These are phyloP conservation scores for Urosaurus nigricauda DNA, from an alignment of 2,797 vertebrate species.

Conservation along the genomic window DNA sequence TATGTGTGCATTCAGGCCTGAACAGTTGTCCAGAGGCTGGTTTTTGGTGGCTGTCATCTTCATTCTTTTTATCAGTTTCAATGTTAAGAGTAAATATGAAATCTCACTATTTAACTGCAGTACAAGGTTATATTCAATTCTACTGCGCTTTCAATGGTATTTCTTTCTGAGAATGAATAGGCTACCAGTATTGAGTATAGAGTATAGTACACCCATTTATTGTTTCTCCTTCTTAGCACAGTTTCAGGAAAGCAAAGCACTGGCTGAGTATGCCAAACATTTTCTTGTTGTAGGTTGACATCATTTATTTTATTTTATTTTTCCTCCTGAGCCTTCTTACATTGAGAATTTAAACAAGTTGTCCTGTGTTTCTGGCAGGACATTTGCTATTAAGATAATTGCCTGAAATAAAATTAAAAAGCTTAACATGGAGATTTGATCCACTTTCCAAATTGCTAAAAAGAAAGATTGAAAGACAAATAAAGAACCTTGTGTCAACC, in stretches of 20 bases:
- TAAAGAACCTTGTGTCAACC: not conserved
- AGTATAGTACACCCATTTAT: constrained; percentile 6
- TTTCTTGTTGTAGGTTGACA: constrained; percentile 57
- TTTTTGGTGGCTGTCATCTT: rapidly evolving
- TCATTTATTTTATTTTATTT: constrained; percentile 1
- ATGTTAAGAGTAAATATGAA: not conserved
- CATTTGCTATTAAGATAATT: constrained; percentile 74
- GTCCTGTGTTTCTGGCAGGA: constrained; percentile 74
- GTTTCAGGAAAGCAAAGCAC: constrained; percentile 22
- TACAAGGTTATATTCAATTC: not conserved
- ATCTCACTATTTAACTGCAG: not conserved
- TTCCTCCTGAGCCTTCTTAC: constrained; percentile 68
- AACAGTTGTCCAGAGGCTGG: not conserved
- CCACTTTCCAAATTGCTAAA: not conserved
- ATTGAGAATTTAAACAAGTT: constrained; percentile 75
- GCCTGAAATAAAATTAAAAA: constrained; percentile 62
- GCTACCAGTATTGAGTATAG: rapidly evolving
- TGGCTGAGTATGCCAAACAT: constrained; percentile 17
- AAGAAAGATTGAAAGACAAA: not conserved
- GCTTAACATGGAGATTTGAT: not conserved
- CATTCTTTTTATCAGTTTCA: not conserved
- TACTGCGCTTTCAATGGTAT: not conserved
- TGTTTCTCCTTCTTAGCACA: not conserved
- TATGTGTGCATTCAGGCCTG: not conserved
- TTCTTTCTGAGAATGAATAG: not conserved